These are phyloP conservation scores for Drosophila incognita DNA, from an alignment of 2,888 invertebrate genomes.

Conservation along the genomic window DNA sequence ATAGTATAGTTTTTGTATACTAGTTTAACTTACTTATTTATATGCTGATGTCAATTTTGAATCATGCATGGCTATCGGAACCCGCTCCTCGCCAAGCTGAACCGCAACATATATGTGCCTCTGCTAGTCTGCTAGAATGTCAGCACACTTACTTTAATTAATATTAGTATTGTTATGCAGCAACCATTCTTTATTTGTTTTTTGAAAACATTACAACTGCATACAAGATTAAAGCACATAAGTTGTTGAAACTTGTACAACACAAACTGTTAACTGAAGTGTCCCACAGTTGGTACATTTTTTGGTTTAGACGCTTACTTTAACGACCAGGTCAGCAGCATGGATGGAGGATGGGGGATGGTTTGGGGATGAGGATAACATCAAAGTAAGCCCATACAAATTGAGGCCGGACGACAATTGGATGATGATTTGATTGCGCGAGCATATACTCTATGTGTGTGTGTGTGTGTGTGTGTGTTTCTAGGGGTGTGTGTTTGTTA, in stretches of 20 bases:
- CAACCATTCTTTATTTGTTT: not conserved
- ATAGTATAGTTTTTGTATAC: not conserved
- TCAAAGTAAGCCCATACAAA: conserved; percentile 92
- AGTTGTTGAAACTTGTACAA: not conserved
- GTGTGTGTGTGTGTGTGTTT: not conserved
- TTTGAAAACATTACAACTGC: not conserved
- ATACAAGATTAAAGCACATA: not conserved
- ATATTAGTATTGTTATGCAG: not conserved
- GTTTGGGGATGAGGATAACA: conserved; percentile 15
- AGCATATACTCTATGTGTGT: not conserved
- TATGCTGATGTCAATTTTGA: not conserved
- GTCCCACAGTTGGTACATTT: not conserved
- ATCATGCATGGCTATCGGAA: conserved; percentile 8
- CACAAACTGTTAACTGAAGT: not conserved
- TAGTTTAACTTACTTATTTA: not conserved
- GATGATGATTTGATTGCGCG: conserved; percentile 90
- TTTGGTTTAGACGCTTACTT: conserved; percentile 20
- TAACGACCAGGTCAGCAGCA: conserved; percentile 36
- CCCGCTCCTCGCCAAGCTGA: conserved; percentile 10
- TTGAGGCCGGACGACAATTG: conserved; percentile 95
- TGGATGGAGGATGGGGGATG: not conserved
- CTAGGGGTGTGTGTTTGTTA: not conserved
- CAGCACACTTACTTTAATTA: not conserved
- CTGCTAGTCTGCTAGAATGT: too few species aligned
- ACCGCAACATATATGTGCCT: not conserved